These are phyloP conservation scores for Drosophila varians DNA, from an alignment of 1,140 invertebrate species.

Conservation along the genomic window DNA sequence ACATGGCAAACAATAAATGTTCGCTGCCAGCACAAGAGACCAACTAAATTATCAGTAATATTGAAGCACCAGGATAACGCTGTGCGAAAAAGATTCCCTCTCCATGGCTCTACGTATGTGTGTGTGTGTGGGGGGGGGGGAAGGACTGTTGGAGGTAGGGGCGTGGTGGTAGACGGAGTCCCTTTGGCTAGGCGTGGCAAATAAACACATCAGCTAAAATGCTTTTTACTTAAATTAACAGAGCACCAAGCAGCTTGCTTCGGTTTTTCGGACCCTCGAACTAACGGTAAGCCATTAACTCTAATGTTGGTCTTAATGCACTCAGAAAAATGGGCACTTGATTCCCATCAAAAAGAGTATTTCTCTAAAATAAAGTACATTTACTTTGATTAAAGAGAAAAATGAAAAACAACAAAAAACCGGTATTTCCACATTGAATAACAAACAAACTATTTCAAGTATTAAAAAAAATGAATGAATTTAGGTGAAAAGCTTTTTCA, in stretches of 20 bases:
- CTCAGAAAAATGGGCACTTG: not conserved
- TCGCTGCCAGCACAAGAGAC: slow-evolving; percentile 70
- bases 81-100: slow-evolving; percentile 3
- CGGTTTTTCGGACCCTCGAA: slow-evolving; percentile 51
- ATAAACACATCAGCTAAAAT: slow-evolving; percentile 81
- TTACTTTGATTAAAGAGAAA: no score
- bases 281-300: slow-evolving; percentile 69
- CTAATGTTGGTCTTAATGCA: slow-evolving; percentile 31
- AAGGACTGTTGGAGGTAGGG: not conserved
- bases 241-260: slow-evolving; percentile 62
- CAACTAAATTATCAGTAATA: slow-evolving; percentile 82
- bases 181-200: slow-evolving; percentile 64
- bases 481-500: no score
- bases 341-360: no score
- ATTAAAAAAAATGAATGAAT: not conserved
- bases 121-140: slow-evolving; percentile 3
- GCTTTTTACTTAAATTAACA: slow-evolving; percentile 82
- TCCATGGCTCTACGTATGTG: slow-evolving; percentile 6
- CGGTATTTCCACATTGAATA: no score
- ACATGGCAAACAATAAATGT: slow-evolving; percentile 66
- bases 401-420: no score
- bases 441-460: not conserved
- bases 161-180: slow-evolving; percentile 11
- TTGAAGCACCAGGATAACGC: slow-evolving; percentile 45
- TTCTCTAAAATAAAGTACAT: no score